phyloP scores from a whole-genome alignment of 2,113 vertebrate genomes.

The Anoura caudifer region DNA sequence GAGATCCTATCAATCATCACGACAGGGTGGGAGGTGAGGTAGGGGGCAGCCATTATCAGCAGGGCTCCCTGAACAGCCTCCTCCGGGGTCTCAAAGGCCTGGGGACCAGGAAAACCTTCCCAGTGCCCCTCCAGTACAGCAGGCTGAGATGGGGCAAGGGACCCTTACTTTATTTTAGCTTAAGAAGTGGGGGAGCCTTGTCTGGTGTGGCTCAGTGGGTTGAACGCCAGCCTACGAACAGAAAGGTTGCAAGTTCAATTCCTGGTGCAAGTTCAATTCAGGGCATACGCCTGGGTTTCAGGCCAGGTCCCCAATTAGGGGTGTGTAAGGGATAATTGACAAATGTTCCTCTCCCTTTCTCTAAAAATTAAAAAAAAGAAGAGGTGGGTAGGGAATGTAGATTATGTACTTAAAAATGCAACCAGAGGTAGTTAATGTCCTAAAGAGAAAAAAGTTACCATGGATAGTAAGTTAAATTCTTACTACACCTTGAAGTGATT shows the following conservation, averaged over 20 bases:
- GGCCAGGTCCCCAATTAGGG: no score
- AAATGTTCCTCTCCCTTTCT: no score
- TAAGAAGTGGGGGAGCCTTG: background rate
- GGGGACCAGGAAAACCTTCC: background rate
- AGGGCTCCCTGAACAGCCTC: background rate
- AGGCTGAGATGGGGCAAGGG: background rate
- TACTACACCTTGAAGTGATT: background rate
- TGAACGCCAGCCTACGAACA: no score
- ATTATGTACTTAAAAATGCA: background rate
- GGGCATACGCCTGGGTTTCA: no score
- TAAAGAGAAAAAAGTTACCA: background rate
- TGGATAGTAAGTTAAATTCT: background rate
- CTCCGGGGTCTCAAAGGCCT: background rate
- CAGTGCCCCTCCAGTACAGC: background rate
- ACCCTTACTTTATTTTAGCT: background rate
- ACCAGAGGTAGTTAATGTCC: background rate
- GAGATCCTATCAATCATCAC: constrained; percentile 47
- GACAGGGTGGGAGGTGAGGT: background rate
- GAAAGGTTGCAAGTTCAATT: no score
- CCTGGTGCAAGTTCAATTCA: no score
- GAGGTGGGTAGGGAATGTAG: background rate
- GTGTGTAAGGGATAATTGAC: no score
- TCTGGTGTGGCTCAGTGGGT: no score
- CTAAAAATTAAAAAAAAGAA: no score
- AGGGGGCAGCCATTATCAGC: background rate